Base-by-base conservation (phyloP, 2,888 invertebrate genomes). In the Physocephala rufipes region DNA sequence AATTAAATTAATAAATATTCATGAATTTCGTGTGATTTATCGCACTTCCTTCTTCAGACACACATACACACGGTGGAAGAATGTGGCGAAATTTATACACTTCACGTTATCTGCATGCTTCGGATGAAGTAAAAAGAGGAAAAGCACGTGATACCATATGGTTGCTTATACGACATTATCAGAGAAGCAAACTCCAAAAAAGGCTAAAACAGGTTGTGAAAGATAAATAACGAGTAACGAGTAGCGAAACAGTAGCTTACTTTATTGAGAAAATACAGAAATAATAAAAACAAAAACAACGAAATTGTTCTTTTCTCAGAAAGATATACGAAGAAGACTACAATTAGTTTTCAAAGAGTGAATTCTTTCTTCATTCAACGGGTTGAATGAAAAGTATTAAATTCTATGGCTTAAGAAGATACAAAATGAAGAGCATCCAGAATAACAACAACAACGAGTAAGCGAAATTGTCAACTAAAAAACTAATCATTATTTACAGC, bases 1-100 rank as follows among this genome's bases (percentile, higher is more conserved):
- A 63, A 63, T 63, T 63, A 47, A 63, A 63, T 47, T 16, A 47
- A 63, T 63, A 63, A 63, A 63, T 63, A 63, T 63, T 45, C 63
- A 63, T 63, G 47, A 1, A 28, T 36, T 36, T 36, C 9, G 36
- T 36, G 36, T 9, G 9, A 9, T 36, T 36, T 21, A 21, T 24
- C 63, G 63, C 45, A 47, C 47, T 63, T 63, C 63, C 47, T 63
- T 16, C 47, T 62, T 62, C 43, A 24, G 12, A 45, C 45, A 59
- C 26, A 59, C 24, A 1, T 15, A 47, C 47, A 12, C 16, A n/a
- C 53, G 24, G 53, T n/a, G 19, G 21, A 55, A 55, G 24, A 55
- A 55, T 24, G 9, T 12, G 13, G 9, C 13, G 9, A 21, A n/a
- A 2, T 24, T 55, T 3, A 55, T 19, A 13, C 4, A 12, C 12